These are phyloP conservation scores for Novumbra hubbsi DNA, from an alignment of 2,797 vertebrate genomes.

Conservation along the genomic window DNA sequence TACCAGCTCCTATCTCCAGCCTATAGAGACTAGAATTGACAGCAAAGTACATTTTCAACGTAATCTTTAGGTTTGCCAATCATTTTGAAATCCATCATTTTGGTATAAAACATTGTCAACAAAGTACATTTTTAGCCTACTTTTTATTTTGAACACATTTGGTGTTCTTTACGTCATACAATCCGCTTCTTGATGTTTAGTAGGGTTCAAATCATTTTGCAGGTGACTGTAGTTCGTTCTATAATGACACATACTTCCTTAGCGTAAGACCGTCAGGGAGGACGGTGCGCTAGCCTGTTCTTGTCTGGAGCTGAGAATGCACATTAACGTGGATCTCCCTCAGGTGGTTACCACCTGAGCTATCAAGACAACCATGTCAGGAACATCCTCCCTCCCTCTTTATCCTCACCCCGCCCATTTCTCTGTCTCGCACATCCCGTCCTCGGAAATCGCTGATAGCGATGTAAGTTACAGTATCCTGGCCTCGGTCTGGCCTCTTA, in stretches of 20 bases:
- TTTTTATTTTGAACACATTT: too few species aligned
- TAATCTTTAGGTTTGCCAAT: too few species aligned
- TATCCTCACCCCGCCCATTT: conserved; percentile 14
- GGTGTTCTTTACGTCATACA: too few species aligned
- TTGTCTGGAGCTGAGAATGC: conserved; percentile 70
- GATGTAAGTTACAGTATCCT: neutral
- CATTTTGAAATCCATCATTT: too few species aligned
- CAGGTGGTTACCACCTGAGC: conserved; percentile 76
- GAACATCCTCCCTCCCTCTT: conserved; percentile 37
- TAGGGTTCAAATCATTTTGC: too few species aligned
- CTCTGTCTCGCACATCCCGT: conserved; percentile 29
- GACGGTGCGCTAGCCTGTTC: conserved; percentile 65
- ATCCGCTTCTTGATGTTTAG: too few species aligned
- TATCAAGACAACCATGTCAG: conserved; percentile 71
- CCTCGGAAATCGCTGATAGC: conserved; percentile 7
- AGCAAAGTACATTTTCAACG: too few species aligned
- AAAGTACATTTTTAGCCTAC: too few species aligned
- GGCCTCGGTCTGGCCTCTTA: neutral
- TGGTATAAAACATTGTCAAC: too few species aligned
- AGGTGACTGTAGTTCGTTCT: conserved; percentile 45
- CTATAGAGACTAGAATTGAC: too few species aligned
- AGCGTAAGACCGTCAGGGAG: conserved; percentile 58
- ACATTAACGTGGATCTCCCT: conserved; percentile 68
- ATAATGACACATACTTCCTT: conserved; percentile 69
- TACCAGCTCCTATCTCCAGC: too few species aligned